A percentile compares a stretch with the other conserved stretches of the same genome.
Evolutionary conservation across 2,113 vertebrate genomes (phyloP).

Genomic region (Motacilla alba): DNA sequence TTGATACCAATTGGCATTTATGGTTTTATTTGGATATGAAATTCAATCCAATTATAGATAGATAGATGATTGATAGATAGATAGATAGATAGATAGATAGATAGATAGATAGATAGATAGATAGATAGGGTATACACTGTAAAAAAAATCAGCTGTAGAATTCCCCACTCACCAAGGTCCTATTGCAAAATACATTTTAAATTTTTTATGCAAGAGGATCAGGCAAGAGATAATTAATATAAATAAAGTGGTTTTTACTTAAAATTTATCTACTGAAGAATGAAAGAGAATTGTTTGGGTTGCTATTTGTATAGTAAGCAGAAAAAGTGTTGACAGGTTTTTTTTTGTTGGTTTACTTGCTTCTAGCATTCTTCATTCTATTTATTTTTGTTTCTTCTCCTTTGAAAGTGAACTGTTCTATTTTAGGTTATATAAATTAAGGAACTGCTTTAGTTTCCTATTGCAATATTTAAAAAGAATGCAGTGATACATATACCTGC

Average conservation of each 20-base stretch:
- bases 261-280: not conserved
- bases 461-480: constrained; percentile 1
- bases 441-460: not conserved
- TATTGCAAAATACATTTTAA: not conserved
- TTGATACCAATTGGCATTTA: not conserved
- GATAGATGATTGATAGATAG: too few relatives aligned
- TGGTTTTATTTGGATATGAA: not conserved
- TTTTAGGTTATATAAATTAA: constrained; percentile 23
- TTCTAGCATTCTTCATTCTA: not conserved
- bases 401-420: constrained; percentile 5
- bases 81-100: too few relatives aligned
- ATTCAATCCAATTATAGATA: not conserved
- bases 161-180: not conserved
- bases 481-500: not conserved
- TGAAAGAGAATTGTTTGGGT: not conserved
- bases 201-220: not conserved
- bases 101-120: too few relatives aligned
- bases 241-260: not conserved
- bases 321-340: not conserved
- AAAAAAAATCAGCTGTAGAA: not conserved
- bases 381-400: constrained; percentile 6
- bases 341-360: not conserved
- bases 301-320: not conserved
- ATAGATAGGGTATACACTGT: not conserved
- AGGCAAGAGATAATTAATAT: not conserved